Evolutionary conservation across 30 jellyfish, hydroid and myxozoan genomes (phyloP).

Genomic region (Cassiopea andromeda): DNA sequence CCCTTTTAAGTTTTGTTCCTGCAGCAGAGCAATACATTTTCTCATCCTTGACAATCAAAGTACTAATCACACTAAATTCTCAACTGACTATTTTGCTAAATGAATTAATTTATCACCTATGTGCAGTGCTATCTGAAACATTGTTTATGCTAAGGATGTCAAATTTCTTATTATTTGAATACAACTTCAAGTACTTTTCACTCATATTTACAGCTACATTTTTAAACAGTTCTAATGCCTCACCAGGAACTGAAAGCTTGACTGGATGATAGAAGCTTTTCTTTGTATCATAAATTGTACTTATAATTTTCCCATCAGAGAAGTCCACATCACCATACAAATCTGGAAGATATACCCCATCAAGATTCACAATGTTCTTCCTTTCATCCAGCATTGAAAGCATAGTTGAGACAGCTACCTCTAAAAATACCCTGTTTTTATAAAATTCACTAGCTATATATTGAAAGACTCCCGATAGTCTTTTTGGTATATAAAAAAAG

Average conservation of each 20-base stretch:
- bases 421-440: slow-evolving; percentile 51
- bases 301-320: slow-evolving; percentile 21
- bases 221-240: slow-evolving; percentile 12
- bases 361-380: slow-evolving; percentile 43
- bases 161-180: neutral
- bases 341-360: slow-evolving; percentile 77
- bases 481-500: slow-evolving; percentile 64
- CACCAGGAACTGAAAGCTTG: slow-evolving; percentile 42
- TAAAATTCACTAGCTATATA: slow-evolving; percentile 31
- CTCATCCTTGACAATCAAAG: too few species aligned
- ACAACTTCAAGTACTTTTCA: neutral
- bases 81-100: too few species aligned
- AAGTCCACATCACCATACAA: slow-evolving; percentile 56
- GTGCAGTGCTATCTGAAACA: neutral
- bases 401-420: slow-evolving; percentile 70
- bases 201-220: slow-evolving; percentile 9
- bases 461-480: neutral
- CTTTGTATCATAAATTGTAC: slow-evolving; percentile 6
- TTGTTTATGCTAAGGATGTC: neutral
- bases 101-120: too few species aligned
- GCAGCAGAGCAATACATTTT: too few species aligned
- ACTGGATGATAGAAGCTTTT: slow-evolving; percentile 65
- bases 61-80: too few species aligned
- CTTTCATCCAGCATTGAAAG: slow-evolving; percentile 55
- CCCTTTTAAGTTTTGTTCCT: too few species aligned